These are phyloP conservation scores for Cherax quadricarinatus DNA, from an alignment of 1,140 invertebrate genomes.

Conservation along the genomic window DNA sequence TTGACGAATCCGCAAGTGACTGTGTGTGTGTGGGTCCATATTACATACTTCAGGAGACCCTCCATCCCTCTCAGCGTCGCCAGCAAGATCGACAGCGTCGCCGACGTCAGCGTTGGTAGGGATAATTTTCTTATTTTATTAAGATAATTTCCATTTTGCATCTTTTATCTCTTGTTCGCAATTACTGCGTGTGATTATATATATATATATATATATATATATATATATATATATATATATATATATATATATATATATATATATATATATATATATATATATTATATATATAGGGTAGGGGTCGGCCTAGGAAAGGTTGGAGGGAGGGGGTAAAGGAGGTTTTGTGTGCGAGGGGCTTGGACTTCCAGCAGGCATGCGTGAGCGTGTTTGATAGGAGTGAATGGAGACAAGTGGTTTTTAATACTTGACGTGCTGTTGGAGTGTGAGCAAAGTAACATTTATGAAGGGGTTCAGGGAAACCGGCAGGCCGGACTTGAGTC, in stretches of 20 bases:
- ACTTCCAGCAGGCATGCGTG: too few relatives aligned
- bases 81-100: conserved; percentile 12
- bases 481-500: too few relatives aligned
- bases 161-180: background rate
- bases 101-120: conserved; percentile 53
- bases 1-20: background rate
- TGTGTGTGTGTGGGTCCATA: conserved; percentile 44
- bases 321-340: too few relatives aligned
- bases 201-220: background rate
- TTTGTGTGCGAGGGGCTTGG: too few relatives aligned
- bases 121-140: background rate
- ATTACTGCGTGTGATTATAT: background rate
- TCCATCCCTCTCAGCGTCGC: conserved; percentile 35
- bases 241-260: too few relatives aligned
- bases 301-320: background rate
- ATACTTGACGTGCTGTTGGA: too few relatives aligned
- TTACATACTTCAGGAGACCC: conserved; percentile 52
- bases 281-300: background rate
- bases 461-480: too few relatives aligned
- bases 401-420: too few relatives aligned
- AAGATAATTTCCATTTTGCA: too few relatives aligned
- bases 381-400: too few relatives aligned
- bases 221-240: too few relatives aligned
- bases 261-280: background rate
- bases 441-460: too few relatives aligned